Base-by-base conservation (phyloP, 53 echinoderm and acorn worm species). In the Holothuria leucospilota region DNA sequence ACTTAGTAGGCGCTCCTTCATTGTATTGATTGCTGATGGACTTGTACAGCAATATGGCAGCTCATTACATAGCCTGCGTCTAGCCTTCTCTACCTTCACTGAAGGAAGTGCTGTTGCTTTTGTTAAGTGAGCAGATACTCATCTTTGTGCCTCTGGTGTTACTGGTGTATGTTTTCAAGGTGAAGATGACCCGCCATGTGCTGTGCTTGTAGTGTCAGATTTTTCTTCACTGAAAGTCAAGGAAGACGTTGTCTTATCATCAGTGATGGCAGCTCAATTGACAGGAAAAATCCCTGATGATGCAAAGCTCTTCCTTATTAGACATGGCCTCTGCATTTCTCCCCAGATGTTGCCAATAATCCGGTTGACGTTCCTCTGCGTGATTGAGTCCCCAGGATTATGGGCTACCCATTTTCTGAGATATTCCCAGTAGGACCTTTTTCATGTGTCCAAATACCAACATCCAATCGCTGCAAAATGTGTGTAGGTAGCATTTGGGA, bases 361-460 rank as follows among this genome's bases (percentile, higher is more conserved):
- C 41, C 82, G 7, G 7, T 20, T 20, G 64, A 82, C 29, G 64
- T 63, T 82, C 20, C 63, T 62, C 14, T 82, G 82, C 1, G 82
- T 82, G 20, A 62, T 29, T 2, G 9, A 39, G 21, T 39, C 63
- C 41, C 63, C 82, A 41, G 65, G 65, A 63, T 82, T 63, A 23
- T 20, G 39, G 21, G 41, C 40, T 30, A 39, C 40, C 82, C 82
- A 63, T 63, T 62, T 64, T n/a, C 63, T 82, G 8, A 82, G 40
- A 29, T 64, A 24, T 13, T 82, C 65, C 63, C 82, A 62, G 63
- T n/a, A 82, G 39, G 40, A 64, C 40, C 23, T 34, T 71, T n/a
- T 82, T 70, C 82, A 84, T 68, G 23, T 58, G 89, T 24, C 71
- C 83, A 58, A 82, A 88, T 5, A 84, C 71, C 89, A 24, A 83